phyloP scores from a whole-genome alignment of 2,113 vertebrate species.

The Trichomycterus rosablanca region DNA sequence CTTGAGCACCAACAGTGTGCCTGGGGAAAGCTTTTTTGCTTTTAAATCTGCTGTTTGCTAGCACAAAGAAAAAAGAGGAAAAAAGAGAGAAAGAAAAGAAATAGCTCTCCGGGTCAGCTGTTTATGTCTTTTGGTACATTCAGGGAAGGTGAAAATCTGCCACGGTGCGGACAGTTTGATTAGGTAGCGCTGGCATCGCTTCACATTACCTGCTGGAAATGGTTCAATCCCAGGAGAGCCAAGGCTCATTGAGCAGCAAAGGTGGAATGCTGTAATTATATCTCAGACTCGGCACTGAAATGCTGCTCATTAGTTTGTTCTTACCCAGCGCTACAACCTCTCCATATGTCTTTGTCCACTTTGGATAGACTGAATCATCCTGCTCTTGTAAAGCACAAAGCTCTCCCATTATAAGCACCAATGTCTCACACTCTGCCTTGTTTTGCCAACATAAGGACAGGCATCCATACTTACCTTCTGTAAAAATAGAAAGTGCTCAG shows the following conservation, averaged over 20 bases:
- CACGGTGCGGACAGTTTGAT: conserved; percentile 63
- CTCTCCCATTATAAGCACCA: not conserved
- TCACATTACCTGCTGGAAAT: conserved; percentile 68
- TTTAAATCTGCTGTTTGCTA: conserved; percentile 50
- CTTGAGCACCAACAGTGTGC: conserved; percentile 29
- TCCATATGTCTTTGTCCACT: conserved; percentile 55
- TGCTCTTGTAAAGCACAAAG: conserved; percentile 6
- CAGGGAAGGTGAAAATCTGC: conserved; percentile 56
- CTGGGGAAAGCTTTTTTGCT: conserved; percentile 50
- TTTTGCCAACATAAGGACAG: conserved; percentile 51
- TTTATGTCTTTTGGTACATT: conserved; percentile 63
- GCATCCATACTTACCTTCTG: conserved; percentile 36
- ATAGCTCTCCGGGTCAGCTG: conserved; percentile 57
- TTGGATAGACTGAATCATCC: conserved; percentile 34
- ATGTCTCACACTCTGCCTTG: conserved; percentile 45
- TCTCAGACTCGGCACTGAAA: conserved; percentile 64
- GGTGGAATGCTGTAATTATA: conserved; percentile 71
- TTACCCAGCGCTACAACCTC: conserved; percentile 46
- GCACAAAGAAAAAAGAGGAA: conserved; percentile 3
- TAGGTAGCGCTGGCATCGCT: conserved; percentile 51
- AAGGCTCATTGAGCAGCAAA: conserved; percentile 70
- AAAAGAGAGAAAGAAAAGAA: not conserved
- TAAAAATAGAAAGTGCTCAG: conserved; percentile 32
- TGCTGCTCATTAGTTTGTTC: conserved; percentile 65
- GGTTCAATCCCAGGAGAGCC: conserved; percentile 59